Conservation (phyloP, 2,797 vertebrate species). For the Lithobates sylvaticus region DNA sequence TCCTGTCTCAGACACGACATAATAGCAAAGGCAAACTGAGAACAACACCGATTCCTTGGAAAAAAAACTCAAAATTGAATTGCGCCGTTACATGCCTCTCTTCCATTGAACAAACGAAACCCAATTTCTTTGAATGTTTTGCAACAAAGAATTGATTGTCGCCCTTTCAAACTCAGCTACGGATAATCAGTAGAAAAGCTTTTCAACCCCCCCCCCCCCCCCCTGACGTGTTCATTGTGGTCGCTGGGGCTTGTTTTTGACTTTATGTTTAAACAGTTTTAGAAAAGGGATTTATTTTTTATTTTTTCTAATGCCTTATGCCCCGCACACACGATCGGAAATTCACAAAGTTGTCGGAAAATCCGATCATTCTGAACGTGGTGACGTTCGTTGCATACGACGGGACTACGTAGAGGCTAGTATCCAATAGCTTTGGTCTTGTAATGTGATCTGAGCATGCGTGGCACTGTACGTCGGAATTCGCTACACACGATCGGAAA, state of each 20-base stretch:
- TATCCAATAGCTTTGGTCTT: no score
- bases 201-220: no score
- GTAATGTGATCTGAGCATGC: no score
- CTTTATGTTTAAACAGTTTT: conserved; percentile 15
- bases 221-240: conserved; percentile 11
- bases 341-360: no score
- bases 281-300: not conserved
- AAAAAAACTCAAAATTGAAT: conserved; percentile 19
- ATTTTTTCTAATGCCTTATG: not conserved
- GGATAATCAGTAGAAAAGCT: conserved; percentile 26
- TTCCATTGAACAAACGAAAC: conserved; percentile 42
- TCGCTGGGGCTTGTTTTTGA: conserved; percentile 20
- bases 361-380: no score
- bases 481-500: no score
- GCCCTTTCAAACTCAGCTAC: not conserved
- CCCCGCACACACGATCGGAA: no score
- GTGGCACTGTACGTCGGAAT: no score
- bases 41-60: not conserved
- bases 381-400: no score
- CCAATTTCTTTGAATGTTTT: conserved; percentile 24
- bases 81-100: conserved; percentile 8
- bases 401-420: no score
- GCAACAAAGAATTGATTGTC: conserved; percentile 45
- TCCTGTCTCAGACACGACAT: not conserved
- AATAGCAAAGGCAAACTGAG: conserved; percentile 18